A percentile compares a stretch with the other conserved stretches of the same genome.
Conservation (phyloP, 2,113 vertebrate genomes). For the Zingel zingel region DNA sequence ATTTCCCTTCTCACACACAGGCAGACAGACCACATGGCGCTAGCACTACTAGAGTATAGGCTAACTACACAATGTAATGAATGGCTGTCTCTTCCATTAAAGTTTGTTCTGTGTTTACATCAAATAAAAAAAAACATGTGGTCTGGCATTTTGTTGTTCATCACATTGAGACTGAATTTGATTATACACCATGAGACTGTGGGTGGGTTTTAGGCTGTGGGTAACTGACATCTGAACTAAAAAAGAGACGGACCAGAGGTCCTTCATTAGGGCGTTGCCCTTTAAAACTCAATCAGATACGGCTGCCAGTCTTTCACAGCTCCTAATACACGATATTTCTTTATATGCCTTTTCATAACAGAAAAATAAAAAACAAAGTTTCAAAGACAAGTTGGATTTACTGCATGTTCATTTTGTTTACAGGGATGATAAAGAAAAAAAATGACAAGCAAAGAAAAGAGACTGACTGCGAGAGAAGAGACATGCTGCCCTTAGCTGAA, state of each 20-base stretch:
- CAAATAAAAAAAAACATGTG: not conserved
- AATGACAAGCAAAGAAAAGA: not conserved
- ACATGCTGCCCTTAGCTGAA: not conserved
- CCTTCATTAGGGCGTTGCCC: not conserved
- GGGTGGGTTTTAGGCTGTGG: not conserved
- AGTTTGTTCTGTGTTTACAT: not conserved
- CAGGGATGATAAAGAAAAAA: not conserved
- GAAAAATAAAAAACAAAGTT: not conserved
- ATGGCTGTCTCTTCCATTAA: not conserved
- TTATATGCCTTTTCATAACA: conserved; percentile 14
- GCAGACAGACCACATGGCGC: not conserved
- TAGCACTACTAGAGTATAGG: not conserved
- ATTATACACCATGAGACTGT: not conserved
- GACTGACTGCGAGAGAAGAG: not conserved
- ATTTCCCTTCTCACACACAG: conserved; percentile 21
- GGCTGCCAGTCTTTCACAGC: conserved; percentile 3
- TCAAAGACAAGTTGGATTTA: not conserved
- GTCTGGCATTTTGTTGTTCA: conserved; percentile 3
- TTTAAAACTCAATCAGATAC: conserved; percentile 36
- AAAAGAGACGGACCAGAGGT: conserved; percentile 3
- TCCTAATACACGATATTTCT: conserved; percentile 16
- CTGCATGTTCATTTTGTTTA: too few relatives aligned
- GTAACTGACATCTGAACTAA: conserved; percentile 12
- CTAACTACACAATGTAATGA: not conserved
- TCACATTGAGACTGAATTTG: not conserved